Evolutionary conservation across 2,113 vertebrate species (phyloP).

Genomic region (Rattus norvegicus): GRCr8 NC_086031.1:41592501-41593000

Average conservation of each 20-base stretch:
- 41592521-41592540: constrained; percentile 48
- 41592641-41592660: background rate
- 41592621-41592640: background rate
- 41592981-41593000: constrained; percentile 17
- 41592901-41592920: background rate
- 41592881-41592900: too few species aligned
- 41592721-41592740: background rate
- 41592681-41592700: background rate
- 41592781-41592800: background rate
- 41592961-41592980: background rate
- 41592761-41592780: background rate
- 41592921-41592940: background rate
- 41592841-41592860: background rate
- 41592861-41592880: background rate
- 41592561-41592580: background rate
- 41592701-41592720: background rate
- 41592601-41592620: background rate
- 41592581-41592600: background rate
- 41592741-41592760: background rate
- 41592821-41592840: background rate
- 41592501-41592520: constrained; percentile 47
- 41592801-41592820: background rate
- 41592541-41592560: background rate
- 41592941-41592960: too few species aligned
- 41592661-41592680: background rate